Evolutionary conservation across 2,113 vertebrate species (phyloP).

Genomic region (Cromileptes altivelis): DNA sequence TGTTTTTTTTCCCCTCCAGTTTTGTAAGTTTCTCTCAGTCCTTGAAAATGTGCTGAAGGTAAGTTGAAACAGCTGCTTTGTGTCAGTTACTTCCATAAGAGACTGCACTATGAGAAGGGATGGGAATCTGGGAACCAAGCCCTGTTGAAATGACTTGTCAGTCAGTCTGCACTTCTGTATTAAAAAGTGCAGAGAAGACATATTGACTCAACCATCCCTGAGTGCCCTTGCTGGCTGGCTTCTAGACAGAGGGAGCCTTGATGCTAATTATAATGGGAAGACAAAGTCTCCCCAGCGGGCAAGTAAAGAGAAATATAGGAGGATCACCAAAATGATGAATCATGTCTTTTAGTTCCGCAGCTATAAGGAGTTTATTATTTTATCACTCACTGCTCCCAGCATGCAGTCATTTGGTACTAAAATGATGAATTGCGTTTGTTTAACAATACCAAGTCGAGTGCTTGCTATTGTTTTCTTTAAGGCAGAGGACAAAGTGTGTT

Average conservation of each 20-base stretch:
- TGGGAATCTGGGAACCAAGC: conserved; percentile 68
- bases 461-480: conserved; percentile 25
- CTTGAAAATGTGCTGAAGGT: conserved; percentile 65
- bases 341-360: conserved; percentile 73
- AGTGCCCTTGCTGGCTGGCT: conserved; percentile 79
- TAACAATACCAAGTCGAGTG: conserved; percentile 35
- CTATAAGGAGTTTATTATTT: conserved; percentile 76
- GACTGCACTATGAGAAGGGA: conserved; percentile 45
- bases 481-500: conserved; percentile 22
- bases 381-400: conserved; percentile 71
- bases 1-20: neutral
- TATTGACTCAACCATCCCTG: conserved; percentile 79
- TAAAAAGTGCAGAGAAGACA: conserved; percentile 78
- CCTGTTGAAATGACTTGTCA: conserved; percentile 79
- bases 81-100: conserved; percentile 70
- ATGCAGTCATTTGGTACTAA: conserved; percentile 58
- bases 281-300: conserved; percentile 74
- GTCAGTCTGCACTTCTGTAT: conserved; percentile 79
- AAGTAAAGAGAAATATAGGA: conserved; percentile 72
- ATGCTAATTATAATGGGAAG: conserved; percentile 84
- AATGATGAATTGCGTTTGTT: conserved; percentile 70
- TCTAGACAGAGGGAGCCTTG: conserved; percentile 71
- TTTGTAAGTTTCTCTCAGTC: conserved; percentile 41
- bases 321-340: conserved; percentile 77
- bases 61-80: conserved; percentile 65